These are phyloP conservation scores for Holothuria scabra DNA, from an alignment of 53 echinoderm and acorn worm genomes.

Conservation along the genomic window DNA sequence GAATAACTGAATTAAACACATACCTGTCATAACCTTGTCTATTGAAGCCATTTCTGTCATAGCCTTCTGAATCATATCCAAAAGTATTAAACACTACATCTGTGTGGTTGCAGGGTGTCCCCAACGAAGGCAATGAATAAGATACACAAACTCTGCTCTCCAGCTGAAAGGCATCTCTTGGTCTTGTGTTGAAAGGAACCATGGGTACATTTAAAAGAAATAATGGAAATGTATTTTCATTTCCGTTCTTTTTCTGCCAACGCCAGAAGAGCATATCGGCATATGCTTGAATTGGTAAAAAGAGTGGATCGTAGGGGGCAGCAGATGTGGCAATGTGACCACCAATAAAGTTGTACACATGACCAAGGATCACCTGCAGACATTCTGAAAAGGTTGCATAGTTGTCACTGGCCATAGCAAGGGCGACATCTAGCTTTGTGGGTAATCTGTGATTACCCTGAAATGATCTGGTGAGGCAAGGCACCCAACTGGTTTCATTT, in stretches of 20 bases:
- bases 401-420: constrained; percentile 72
- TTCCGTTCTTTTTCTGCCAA: constrained; percentile 78
- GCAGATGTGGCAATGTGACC: constrained; percentile 82
- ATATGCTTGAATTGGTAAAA: constrained; percentile 86
- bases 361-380: constrained; percentile 84
- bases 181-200: constrained; percentile 84
- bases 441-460: constrained; percentile 67
- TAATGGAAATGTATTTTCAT: constrained; percentile 63
- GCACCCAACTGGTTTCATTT: constrained; percentile 69
- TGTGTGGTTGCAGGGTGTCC: constrained; percentile 83
- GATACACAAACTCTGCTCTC: constrained; percentile 88
- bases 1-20: too few species aligned
- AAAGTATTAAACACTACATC: constrained; percentile 64
- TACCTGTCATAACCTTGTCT: constrained; percentile 56
- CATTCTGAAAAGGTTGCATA: constrained; percentile 75
- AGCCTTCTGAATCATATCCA: constrained; percentile 84
- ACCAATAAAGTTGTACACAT: constrained; percentile 83
- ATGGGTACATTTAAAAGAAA: constrained; percentile 72
- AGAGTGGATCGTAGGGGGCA: constrained; percentile 93
- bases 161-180: constrained; percentile 69
- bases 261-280: constrained; percentile 93
- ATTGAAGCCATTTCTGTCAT: constrained; percentile 86
- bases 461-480: constrained; percentile 81
- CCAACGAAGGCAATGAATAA: constrained; percentile 72
- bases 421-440: constrained; percentile 88